phyloP scores from a whole-genome alignment of 2,113 vertebrate genomes.

The Mugil cephalus region DNA sequence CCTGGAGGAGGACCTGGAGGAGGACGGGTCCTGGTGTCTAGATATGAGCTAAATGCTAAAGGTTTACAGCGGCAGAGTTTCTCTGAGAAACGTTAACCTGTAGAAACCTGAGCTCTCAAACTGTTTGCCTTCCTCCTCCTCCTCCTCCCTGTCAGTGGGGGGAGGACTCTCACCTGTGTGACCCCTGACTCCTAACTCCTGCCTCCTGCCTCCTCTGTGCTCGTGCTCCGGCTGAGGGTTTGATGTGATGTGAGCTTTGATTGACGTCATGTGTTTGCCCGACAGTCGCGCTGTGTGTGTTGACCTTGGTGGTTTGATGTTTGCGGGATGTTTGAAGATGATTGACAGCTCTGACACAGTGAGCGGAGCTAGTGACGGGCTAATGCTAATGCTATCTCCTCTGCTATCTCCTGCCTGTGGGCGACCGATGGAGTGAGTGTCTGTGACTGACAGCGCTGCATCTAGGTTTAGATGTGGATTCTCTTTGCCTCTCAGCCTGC shows the following conservation, averaged over 20 bases:
- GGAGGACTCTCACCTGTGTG: slow-evolving; percentile 3
- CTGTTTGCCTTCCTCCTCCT: no score
- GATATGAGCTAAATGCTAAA: no score
- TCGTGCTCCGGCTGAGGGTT: not conserved
- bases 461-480: slow-evolving; percentile 24
- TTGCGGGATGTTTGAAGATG: slow-evolving; percentile 9
- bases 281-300: slow-evolving; percentile 6
- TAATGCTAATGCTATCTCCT: not conserved
- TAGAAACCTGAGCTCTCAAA: no score
- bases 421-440: not conserved
- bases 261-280: slow-evolving; percentile 1
- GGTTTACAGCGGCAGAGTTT: no score
- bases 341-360: slow-evolving; percentile 50
- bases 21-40: no score
- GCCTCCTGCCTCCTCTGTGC: no score
- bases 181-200: slow-evolving; percentile 22
- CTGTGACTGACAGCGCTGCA: not conserved
- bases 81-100: no score
- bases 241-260: not conserved
- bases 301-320: slow-evolving; percentile 10
- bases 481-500: not conserved
- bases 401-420: slow-evolving; percentile 26
- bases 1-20: no score
- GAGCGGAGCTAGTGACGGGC: slow-evolving; percentile 12
- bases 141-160: no score